Evolutionary conservation across 2,888 invertebrate genomes (phyloP).

Genomic region (Eristalinus sepulchralis): DNA sequence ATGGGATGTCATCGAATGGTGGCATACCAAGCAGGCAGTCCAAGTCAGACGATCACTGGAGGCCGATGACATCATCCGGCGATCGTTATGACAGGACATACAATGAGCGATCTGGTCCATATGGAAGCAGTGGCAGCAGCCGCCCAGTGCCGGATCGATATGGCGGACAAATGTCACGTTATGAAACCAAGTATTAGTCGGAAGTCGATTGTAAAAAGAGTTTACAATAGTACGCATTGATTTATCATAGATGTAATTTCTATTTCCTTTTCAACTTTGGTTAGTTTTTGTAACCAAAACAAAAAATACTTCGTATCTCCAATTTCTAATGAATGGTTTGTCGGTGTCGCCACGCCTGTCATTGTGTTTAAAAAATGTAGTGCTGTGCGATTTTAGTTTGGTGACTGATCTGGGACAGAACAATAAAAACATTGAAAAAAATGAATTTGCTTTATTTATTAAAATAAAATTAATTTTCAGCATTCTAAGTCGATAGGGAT

Average conservation of each 20-base stretch:
- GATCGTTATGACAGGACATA: slow-evolving; percentile 80
- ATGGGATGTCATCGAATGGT: slow-evolving; percentile 77
- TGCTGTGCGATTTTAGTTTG: slow-evolving; percentile 35
- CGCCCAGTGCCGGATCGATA: slow-evolving; percentile 79
- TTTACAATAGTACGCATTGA: background rate
- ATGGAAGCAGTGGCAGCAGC: slow-evolving; percentile 75
- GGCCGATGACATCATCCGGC: slow-evolving; percentile 76
- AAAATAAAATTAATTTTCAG: no score
- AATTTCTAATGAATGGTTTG: background rate
- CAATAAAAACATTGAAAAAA: slow-evolving; percentile 24
- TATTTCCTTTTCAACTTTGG: slow-evolving; percentile 37
- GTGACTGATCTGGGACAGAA: slow-evolving; percentile 39
- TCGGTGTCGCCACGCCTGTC: slow-evolving; percentile 2
- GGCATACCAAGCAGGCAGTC: slow-evolving; percentile 77
- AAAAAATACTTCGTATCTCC: background rate
- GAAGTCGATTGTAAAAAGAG: background rate
- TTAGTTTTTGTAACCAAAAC: slow-evolving; percentile 56
- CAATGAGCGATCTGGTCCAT: slow-evolving; percentile 79
- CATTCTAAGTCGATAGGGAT: no score
- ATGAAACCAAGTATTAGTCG: slow-evolving; percentile 73
- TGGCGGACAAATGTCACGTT: slow-evolving; percentile 78
- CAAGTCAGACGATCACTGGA: slow-evolving; percentile 79
- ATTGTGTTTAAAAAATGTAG: slow-evolving; percentile 22
- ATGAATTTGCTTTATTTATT: slow-evolving; percentile 1
- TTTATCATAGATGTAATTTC: slow-evolving; percentile 40